These are phyloP conservation scores for Odontocolon sp. DNA, from an alignment of 2,888 invertebrate genomes.

Conservation along the genomic window DNA sequence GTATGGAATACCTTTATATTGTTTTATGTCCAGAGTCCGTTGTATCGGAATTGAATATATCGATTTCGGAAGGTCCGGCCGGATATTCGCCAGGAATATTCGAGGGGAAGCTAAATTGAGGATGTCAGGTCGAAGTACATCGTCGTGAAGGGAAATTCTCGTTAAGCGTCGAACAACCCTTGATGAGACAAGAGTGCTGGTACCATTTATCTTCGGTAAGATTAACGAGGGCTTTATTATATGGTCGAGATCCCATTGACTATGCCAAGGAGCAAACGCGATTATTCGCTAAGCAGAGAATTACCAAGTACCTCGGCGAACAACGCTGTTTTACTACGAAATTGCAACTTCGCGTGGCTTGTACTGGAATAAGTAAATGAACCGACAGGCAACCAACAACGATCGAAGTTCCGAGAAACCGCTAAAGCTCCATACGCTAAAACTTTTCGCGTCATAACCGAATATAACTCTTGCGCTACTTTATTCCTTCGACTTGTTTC, in stretches of 20 bases:
- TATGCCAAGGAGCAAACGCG: not conserved
- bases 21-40: no score
- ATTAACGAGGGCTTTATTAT: not conserved
- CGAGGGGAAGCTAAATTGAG: no score
- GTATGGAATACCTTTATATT: no score
- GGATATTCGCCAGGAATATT: no score
- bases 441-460: conserved; percentile 8
- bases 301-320: not conserved
- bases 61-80: no score
- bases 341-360: conserved; percentile 31
- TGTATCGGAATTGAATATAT: no score
- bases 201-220: conserved; percentile 7
- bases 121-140: no score
- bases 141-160: no score
- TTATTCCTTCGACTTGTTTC: no score
- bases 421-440: not conserved
- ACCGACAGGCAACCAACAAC: conserved; percentile 14
- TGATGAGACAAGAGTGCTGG: conserved; percentile 12
- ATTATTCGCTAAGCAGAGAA: not conserved
- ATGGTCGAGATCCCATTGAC: not conserved
- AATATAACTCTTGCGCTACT: not conserved
- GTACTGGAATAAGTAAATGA: conserved; percentile 2
- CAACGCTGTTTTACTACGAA: conserved; percentile 16
- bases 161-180: not conserved
- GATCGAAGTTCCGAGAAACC: conserved; percentile 31